phyloP scores from a whole-genome alignment of 2,888 invertebrate genomes.

The Drosophila recens region DNA sequence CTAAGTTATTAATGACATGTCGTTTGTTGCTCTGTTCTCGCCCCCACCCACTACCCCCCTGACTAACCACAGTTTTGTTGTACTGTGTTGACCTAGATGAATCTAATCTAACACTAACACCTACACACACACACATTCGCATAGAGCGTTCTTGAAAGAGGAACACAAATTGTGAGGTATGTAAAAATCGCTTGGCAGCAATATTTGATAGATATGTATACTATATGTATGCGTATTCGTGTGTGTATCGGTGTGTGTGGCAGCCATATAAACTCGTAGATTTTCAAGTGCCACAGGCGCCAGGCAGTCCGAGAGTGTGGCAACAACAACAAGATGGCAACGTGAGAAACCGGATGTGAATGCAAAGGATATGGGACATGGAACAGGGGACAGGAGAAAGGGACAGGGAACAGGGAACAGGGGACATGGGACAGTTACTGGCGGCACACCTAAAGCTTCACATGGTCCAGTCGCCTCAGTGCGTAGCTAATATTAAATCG shows the following conservation, averaged over 20 bases:
- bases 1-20: constrained; percentile 73
- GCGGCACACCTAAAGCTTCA: constrained; percentile 54
- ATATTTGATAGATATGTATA: constrained; percentile 69
- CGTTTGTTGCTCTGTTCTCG: constrained; percentile 51
- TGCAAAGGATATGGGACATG: constrained; percentile 17
- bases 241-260: constrained; percentile 23
- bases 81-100: constrained; percentile 65
- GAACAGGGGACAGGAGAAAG: not conserved
- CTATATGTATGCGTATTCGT: constrained; percentile 6
- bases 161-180: constrained; percentile 61
- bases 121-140: constrained; percentile 4
- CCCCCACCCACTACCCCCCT: not conserved
- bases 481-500: constrained; percentile 17
- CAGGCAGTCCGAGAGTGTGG: constrained; percentile 40
- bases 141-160: constrained; percentile 42
- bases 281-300: constrained; percentile 62
- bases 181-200: constrained; percentile 70
- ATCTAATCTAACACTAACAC: constrained; percentile 57
- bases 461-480: constrained; percentile 3
- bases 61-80: constrained; percentile 14
- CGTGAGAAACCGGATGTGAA: constrained; percentile 49
- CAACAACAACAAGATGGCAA: constrained; percentile 21
- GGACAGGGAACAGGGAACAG: not conserved
- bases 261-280: constrained; percentile 57
- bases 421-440: constrained; percentile 22